Percentiles rank a stretch among this genome's conserved stretches.
Conservation (phyloP, 2,113 vertebrate genomes). For the Promerops cafer region DNA sequence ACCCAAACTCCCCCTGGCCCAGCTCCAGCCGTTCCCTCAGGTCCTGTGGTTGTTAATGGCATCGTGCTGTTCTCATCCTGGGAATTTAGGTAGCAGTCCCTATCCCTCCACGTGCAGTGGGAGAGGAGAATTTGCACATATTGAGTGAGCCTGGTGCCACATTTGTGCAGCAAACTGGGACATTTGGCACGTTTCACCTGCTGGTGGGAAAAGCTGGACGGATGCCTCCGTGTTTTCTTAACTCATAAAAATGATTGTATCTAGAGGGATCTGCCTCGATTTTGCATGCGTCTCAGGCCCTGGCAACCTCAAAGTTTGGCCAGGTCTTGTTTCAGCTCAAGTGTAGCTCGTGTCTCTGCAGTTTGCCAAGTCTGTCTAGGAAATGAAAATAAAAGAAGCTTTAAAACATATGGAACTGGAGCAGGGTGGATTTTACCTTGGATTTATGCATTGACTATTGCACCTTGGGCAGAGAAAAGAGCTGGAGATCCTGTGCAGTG, state of each 20-base stretch:
- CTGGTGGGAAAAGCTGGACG: not conserved
- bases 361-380: not conserved
- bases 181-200: not conserved
- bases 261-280: not conserved
- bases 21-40: fast-evolving
- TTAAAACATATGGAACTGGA: not conserved
- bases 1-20: fast-evolving
- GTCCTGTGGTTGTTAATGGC: not conserved
- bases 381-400: not conserved
- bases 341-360: not conserved
- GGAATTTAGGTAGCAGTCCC: not conserved
- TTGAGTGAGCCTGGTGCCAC: not conserved
- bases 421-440: not conserved
- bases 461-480: not conserved
- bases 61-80: not conserved
- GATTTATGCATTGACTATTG: not conserved
- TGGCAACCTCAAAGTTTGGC: not conserved
- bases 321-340: not conserved
- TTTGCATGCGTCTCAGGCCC: not conserved
- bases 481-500: not conserved
- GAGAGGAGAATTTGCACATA: not conserved
- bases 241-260: not conserved
- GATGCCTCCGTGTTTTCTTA: not conserved
- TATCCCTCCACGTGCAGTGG: not conserved
- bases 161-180: not conserved